phyloP scores from a whole-genome alignment of 2,797 vertebrate genomes.

The Austrolebias charrua region DNA sequence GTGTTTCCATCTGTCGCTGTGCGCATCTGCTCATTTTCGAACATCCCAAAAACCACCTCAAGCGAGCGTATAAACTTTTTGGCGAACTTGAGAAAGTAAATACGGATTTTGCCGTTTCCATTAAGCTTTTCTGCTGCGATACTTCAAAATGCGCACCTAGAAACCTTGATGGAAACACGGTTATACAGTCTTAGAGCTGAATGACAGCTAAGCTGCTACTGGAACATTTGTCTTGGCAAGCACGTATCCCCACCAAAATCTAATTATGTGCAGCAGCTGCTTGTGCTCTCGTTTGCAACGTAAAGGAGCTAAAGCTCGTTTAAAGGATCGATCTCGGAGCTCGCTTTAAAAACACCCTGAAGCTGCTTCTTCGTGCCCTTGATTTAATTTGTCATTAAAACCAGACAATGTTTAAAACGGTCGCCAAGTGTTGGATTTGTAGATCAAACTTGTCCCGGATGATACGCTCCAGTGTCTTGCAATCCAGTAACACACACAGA shows the following conservation, averaged over 20 bases:
- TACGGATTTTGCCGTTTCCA: too few species aligned
- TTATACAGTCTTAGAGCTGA: slow-evolving; percentile 37
- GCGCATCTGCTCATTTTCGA: too few species aligned
- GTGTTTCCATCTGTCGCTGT: too few species aligned
- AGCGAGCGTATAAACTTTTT: too few species aligned
- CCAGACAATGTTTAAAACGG: slow-evolving; percentile 31
- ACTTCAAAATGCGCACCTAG: too few species aligned
- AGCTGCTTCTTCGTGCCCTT: slow-evolving; percentile 37
- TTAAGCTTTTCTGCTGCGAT: too few species aligned
- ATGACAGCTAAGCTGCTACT: slow-evolving; percentile 70
- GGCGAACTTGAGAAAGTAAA: too few species aligned
- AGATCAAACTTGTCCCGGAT: slow-evolving; percentile 30
- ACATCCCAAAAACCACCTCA: too few species aligned
- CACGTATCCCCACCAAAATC: slow-evolving; percentile 43
- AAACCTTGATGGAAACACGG: too few species aligned
- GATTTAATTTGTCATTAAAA: slow-evolving; percentile 50
- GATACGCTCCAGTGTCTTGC: too few species aligned
- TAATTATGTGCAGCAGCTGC: slow-evolving; percentile 81
- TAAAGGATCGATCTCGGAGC: slow-evolving; percentile 60
- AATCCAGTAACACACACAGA: too few species aligned
- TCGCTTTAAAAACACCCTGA: slow-evolving; percentile 42
- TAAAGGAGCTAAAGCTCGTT: slow-evolving; percentile 69
- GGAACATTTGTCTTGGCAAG: slow-evolving; percentile 81
- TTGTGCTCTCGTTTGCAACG: slow-evolving; percentile 72
- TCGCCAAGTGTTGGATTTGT: slow-evolving; percentile 40